Conservation (phyloP, 2,113 vertebrate genomes). For the Boleophthalmus pectinirostris region DNA sequence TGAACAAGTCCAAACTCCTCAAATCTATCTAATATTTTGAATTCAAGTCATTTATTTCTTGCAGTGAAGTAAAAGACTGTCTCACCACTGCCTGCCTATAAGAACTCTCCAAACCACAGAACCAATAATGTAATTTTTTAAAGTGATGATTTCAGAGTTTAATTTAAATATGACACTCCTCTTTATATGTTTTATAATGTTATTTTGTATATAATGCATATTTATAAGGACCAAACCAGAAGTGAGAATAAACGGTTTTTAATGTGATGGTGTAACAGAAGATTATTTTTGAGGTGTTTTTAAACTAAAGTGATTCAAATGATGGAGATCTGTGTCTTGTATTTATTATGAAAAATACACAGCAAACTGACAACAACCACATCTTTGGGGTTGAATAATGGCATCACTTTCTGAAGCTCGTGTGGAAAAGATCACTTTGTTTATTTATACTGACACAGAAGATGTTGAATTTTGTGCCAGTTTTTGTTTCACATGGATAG, state of each 20-base stretch:
- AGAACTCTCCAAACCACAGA: constrained; percentile 74
- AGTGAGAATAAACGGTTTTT: constrained; percentile 90
- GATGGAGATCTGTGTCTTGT: constrained; percentile 40
- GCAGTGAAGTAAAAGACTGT: constrained; percentile 51
- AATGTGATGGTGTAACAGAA: constrained; percentile 80
- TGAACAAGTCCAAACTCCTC: background rate
- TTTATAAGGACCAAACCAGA: constrained; percentile 95
- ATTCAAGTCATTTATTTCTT: background rate
- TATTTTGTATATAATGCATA: constrained; percentile 99
- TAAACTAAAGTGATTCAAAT: constrained; percentile 69
- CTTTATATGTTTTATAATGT: constrained; percentile 99
- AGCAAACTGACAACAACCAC: too few relatives aligned
- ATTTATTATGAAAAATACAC: constrained; percentile 22
- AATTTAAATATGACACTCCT: constrained; percentile 99
- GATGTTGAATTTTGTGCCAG: too few relatives aligned
- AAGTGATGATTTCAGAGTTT: constrained; percentile 92
- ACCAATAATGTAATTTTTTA: constrained; percentile 82
- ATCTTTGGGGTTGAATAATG: too few relatives aligned
- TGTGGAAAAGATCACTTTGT: too few relatives aligned
- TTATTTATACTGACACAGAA: too few relatives aligned
- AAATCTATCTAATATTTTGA: background rate
- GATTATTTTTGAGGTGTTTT: constrained; percentile 75
- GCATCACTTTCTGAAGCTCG: too few relatives aligned
- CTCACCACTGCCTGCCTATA: constrained; percentile 80
- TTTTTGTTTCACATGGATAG: too few relatives aligned